phyloP scores from a whole-genome alignment of 2,113 vertebrate species.

The Myotis lucifugus region DNA sequence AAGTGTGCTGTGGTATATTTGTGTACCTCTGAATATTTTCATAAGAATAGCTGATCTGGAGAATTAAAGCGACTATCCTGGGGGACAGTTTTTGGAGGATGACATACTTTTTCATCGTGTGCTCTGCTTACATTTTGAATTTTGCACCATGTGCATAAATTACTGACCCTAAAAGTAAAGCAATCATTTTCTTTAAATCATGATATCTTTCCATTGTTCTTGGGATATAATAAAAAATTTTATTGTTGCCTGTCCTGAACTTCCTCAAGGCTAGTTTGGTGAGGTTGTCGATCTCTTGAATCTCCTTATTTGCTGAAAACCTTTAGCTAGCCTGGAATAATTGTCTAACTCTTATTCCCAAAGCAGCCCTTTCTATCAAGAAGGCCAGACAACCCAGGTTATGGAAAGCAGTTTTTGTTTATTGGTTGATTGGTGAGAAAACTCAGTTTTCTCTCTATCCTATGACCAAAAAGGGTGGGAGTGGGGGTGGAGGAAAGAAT shows the following conservation, averaged over 20 bases:
- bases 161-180: background rate
- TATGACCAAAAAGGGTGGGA: background rate
- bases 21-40: background rate
- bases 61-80: background rate
- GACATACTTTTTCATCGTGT: background rate
- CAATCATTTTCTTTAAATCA: background rate
- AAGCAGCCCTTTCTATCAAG: background rate
- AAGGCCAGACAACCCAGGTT: background rate
- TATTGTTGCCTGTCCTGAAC: background rate
- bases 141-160: background rate
- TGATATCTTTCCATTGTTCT: background rate
- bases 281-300: background rate
- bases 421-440: background rate
- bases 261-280: background rate
- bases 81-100: background rate
- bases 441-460: background rate
- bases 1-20: background rate
- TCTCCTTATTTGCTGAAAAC: background rate
- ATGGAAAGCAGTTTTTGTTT: background rate
- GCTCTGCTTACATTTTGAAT: background rate
- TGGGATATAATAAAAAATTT: background rate
- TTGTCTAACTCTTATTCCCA: background rate
- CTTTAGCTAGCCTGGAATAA: background rate
- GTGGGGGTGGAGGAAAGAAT: background rate
- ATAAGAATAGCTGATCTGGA: background rate